These are phyloP conservation scores for Darevskia nairensis DNA, from an alignment of 2,797 vertebrate genomes.

Conservation along the genomic window DNA sequence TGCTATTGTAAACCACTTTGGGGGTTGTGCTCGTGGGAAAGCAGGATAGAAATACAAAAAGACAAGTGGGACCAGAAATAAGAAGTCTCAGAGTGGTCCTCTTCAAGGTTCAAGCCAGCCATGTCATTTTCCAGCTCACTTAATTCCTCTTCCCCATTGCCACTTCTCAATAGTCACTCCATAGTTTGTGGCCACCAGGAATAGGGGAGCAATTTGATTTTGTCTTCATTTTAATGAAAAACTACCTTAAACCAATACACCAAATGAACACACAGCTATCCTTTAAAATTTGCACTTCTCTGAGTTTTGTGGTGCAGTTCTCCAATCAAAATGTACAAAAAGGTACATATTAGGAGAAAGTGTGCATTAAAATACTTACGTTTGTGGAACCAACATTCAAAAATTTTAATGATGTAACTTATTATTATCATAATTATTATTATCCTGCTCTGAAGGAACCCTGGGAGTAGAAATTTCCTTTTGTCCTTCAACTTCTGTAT, in stretches of 20 bases:
- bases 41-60: neutral
- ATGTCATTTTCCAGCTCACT: neutral
- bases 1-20: conserved; percentile 14
- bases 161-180: neutral
- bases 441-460: too few species aligned
- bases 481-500: too few species aligned
- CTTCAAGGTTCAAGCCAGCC: neutral
- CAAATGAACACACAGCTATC: neutral
- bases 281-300: neutral
- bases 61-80: neutral
- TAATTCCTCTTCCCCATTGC: neutral
- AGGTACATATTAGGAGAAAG: too few species aligned
- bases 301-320: too few species aligned
- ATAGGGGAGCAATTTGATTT: neutral
- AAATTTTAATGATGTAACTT: too few species aligned
- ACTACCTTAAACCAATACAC: too few species aligned
- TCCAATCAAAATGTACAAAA: too few species aligned
- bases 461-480: too few species aligned
- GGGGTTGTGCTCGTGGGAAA: neutral
- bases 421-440: too few species aligned
- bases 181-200: neutral
- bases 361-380: too few species aligned
- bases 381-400: too few species aligned
- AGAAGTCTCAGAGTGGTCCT: neutral
- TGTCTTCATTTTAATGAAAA: too few species aligned